These are phyloP conservation scores for Heliconius ismenius DNA, from an alignment of 2,888 invertebrate genomes.

Conservation along the genomic window DNA sequence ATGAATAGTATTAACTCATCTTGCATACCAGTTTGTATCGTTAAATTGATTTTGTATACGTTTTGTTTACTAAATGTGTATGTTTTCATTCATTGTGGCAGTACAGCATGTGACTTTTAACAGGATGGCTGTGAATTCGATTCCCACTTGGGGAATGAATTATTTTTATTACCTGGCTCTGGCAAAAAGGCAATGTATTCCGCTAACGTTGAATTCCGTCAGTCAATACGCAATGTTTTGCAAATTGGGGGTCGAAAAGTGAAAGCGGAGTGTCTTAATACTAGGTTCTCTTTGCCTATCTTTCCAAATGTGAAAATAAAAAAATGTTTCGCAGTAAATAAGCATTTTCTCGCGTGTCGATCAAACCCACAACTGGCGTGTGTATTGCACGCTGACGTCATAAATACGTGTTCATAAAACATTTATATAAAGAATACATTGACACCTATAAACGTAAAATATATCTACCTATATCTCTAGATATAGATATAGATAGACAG, in stretches of 20 bases:
- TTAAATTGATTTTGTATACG: not conserved
- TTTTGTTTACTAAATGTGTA: not conserved
- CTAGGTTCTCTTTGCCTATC: not conserved
- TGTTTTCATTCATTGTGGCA: not conserved
- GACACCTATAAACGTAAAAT: too few relatives aligned
- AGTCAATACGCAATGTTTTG: not conserved
- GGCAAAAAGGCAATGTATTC: not conserved
- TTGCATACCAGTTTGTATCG: not conserved
- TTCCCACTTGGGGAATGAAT: not conserved
- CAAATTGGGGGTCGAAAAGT: not conserved
- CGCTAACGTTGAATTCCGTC: not conserved
- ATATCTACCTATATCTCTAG: too few relatives aligned
- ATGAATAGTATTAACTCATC: constrained; percentile 31
- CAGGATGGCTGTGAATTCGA: not conserved
- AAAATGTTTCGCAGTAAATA: not conserved
- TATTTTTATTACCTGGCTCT: too few relatives aligned
- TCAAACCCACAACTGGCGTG: too few relatives aligned
- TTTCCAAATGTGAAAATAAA: too few relatives aligned
- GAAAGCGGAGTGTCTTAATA: not conserved
- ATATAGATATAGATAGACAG: too few relatives aligned
- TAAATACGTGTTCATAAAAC: too few relatives aligned
- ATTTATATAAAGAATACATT: too few relatives aligned
- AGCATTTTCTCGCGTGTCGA: too few relatives aligned
- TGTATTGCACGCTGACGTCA: too few relatives aligned
- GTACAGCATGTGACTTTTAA: not conserved